phyloP scores from a whole-genome alignment of 2,888 invertebrate species.

The Unio delphinus region DNA sequence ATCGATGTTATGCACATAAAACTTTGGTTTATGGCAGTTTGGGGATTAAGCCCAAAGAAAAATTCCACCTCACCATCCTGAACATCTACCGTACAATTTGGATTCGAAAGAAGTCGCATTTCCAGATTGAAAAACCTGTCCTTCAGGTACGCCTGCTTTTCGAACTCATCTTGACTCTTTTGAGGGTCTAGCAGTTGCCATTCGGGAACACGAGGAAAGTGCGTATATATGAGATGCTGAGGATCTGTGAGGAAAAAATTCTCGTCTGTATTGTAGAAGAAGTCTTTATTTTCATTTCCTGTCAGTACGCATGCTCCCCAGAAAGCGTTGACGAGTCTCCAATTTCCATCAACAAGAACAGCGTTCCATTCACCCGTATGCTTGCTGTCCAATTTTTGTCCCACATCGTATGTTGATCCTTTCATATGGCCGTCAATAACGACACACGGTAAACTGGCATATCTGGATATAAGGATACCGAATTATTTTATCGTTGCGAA shows the following conservation, averaged over 20 bases:
- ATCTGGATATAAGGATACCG: slow-evolving; percentile 30
- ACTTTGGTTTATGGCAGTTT: slow-evolving; percentile 36
- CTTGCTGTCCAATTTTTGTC: slow-evolving; percentile 42
- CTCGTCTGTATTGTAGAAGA: slow-evolving; percentile 57
- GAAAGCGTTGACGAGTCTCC: slow-evolving; percentile 40
- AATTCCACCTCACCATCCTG: slow-evolving; percentile 56
- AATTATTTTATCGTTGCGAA: neutral
- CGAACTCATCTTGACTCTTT: slow-evolving; percentile 50
- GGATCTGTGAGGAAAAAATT: slow-evolving; percentile 67
- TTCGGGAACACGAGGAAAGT: slow-evolving; percentile 53
- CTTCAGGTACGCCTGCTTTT: slow-evolving; percentile 59
- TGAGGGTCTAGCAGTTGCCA: slow-evolving; percentile 61
- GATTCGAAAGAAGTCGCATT: slow-evolving; percentile 51
- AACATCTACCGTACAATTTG: slow-evolving; percentile 46
- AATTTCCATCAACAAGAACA: slow-evolving; percentile 36
- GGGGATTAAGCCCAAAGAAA: slow-evolving; percentile 49
- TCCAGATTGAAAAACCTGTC: slow-evolving; percentile 63
- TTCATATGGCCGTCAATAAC: slow-evolving; percentile 60
- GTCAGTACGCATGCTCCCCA: slow-evolving; percentile 54
- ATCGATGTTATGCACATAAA: slow-evolving; percentile 56
- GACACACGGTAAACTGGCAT: slow-evolving; percentile 53
- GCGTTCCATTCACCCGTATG: slow-evolving; percentile 44
- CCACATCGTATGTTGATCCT: slow-evolving; percentile 61
- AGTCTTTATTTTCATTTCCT: slow-evolving; percentile 43
- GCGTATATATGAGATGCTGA: slow-evolving; percentile 56